phyloP scores from a whole-genome alignment of 1,140 invertebrate species.

The Cydia splendana region DNA sequence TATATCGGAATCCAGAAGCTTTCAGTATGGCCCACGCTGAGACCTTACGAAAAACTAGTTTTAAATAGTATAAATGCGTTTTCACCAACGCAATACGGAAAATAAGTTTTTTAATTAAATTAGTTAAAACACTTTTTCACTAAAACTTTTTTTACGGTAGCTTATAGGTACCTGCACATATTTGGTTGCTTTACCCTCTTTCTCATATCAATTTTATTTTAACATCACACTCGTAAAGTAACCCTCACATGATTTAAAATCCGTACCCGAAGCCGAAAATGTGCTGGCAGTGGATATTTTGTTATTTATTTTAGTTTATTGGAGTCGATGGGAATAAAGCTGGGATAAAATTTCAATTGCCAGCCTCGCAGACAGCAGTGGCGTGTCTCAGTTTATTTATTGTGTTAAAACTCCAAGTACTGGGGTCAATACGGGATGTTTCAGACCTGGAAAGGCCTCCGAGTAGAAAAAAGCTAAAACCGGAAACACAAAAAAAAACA shows the following conservation, averaged over 20 bases:
- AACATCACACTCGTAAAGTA: constrained; percentile 45
- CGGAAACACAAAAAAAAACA: neutral
- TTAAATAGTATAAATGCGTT: no score
- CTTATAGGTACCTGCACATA: no score
- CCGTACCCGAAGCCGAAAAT: constrained; percentile 38
- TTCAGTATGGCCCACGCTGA: no score
- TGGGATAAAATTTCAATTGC: constrained; percentile 77
- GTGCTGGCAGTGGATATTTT: constrained; percentile 45
- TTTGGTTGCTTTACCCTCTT: neutral
- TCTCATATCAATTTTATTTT: constrained; percentile 11
- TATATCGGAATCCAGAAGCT: no score
- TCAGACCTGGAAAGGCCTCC: constrained; percentile 35
- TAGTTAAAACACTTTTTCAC: no score
- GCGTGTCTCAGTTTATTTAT: constrained; percentile 74
- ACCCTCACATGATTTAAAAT: constrained; percentile 57
- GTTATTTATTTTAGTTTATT: constrained; percentile 73
- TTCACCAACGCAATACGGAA: no score
- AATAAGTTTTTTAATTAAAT: no score
- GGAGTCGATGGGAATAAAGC: constrained; percentile 67
- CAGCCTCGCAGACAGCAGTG: constrained; percentile 66
- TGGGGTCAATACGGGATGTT: constrained; percentile 31
- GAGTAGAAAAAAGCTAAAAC: neutral
- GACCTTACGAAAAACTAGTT: no score
- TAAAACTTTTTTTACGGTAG: no score
- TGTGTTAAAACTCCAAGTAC: constrained; percentile 59